These are phyloP conservation scores for Corythoichthys intestinalis DNA, from an alignment of 2,113 vertebrate species.

Conservation along the genomic window DNA sequence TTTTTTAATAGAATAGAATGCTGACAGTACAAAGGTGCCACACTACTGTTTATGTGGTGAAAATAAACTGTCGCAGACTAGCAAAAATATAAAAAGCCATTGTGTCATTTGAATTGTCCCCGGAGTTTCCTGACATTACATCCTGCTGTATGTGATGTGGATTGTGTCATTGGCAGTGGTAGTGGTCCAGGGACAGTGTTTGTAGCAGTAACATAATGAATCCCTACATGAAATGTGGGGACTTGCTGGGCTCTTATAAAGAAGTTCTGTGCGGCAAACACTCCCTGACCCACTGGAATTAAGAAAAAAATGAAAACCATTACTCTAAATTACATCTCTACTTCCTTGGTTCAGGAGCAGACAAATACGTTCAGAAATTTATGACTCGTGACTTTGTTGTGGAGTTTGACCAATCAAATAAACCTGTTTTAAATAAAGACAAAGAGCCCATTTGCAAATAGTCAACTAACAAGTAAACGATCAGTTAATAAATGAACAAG, in stretches of 20 bases:
- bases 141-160: slow-evolving; percentile 3
- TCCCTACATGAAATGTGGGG: slow-evolving; percentile 72
- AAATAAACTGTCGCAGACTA: too few relatives aligned
- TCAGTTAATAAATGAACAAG: too few relatives aligned
- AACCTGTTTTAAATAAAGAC: slow-evolving; percentile 2
- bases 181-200: not conserved
- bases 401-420: slow-evolving; percentile 28
- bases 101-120: not conserved
- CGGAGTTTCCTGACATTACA: slow-evolving; percentile 20
- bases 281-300: slow-evolving; percentile 77
- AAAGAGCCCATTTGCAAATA: not conserved
- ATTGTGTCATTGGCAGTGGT: not conserved
- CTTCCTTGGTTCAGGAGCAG: slow-evolving; percentile 23
- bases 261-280: slow-evolving; percentile 64
- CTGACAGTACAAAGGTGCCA: too few relatives aligned
- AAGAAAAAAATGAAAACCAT: slow-evolving; percentile 74
- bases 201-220: slow-evolving; percentile 67
- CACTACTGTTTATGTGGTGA: too few relatives aligned
- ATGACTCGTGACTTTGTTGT: slow-evolving; percentile 34
- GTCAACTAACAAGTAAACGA: too few relatives aligned
- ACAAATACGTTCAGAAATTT: not conserved
- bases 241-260: slow-evolving; percentile 77
- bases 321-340: slow-evolving; percentile 54
- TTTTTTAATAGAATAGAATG: not conserved
- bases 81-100: not conserved